Conservation (phyloP, 1,140 invertebrate species). For the Zaprionus inermis region DNA sequence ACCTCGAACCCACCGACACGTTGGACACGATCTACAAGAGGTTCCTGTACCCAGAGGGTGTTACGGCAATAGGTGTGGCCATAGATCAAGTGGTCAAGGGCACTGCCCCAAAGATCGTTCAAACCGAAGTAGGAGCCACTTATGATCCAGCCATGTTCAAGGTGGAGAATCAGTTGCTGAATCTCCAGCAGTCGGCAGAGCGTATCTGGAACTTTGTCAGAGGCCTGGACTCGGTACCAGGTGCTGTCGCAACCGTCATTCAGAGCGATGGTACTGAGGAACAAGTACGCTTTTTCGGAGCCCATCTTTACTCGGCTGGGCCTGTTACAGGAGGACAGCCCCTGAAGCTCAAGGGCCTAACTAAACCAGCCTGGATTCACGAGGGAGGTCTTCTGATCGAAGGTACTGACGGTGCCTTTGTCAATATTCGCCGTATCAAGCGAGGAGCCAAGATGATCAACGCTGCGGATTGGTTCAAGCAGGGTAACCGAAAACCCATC, state of each 20-base stretch:
- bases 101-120: conserved; percentile 91
- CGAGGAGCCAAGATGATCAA: conserved; percentile 92
- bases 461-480: conserved; percentile 92
- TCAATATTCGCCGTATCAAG: conserved; percentile 90
- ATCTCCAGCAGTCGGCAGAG: conserved; percentile 85
- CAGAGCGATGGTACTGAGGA: conserved; percentile 85
- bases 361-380: conserved; percentile 89
- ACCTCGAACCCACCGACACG: conserved; percentile 94
- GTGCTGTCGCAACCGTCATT: conserved; percentile 92
- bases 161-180: conserved; percentile 89
- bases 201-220: conserved; percentile 96
- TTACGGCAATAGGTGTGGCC: conserved; percentile 87
- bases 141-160: conserved; percentile 97
- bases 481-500: conserved; percentile 85
- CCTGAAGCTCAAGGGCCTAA: conserved; percentile 87
- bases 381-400: conserved; percentile 92
- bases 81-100: conserved; percentile 94
- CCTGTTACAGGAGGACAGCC: conserved; percentile 85
- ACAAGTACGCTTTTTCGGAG: conserved; percentile 92
- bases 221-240: conserved; percentile 96
- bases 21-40: conserved; percentile 96
- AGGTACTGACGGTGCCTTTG: conserved; percentile 90
- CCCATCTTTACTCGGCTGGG: conserved; percentile 89
- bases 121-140: conserved; percentile 93
- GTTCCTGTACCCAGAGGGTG: conserved; percentile 89